phyloP scores from a whole-genome alignment of 1,140 invertebrate genomes.

The Cyphomyrmex costatus region DNA sequence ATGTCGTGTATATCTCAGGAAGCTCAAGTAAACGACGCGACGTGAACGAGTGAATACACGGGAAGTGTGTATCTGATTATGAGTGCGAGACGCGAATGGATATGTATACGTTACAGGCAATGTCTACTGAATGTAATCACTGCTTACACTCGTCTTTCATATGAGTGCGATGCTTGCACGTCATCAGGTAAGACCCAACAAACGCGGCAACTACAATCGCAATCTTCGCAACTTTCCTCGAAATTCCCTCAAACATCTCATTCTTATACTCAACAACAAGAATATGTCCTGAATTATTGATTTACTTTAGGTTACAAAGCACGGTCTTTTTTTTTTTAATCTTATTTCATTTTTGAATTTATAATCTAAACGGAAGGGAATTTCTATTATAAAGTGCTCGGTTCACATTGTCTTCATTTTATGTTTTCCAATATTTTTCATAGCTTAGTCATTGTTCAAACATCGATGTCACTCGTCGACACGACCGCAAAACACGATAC shows the following conservation, averaged over 20 bases:
- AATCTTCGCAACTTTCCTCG: slow-evolving; percentile 32
- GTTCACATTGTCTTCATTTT: not conserved
- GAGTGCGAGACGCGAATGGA: slow-evolving; percentile 25
- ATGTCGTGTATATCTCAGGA: slow-evolving; percentile 10
- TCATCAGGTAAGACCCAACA: slow-evolving; percentile 56
- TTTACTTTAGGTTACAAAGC: not conserved
- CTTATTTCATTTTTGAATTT: not conserved
- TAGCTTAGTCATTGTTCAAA: slow-evolving; percentile 1
- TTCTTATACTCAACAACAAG: not conserved
- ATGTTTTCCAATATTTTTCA: not conserved
- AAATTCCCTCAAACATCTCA: not conserved
- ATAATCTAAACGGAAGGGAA: not conserved
- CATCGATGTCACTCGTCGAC: slow-evolving; percentile 25
- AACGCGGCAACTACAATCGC: slow-evolving; percentile 27
- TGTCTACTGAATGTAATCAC: slow-evolving; percentile 66
- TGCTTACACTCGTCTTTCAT: slow-evolving; percentile 50
- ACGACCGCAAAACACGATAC: slow-evolving; percentile 26
- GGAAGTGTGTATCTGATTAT: not conserved
- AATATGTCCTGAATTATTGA: slow-evolving; percentile 9
- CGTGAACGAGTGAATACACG: slow-evolving; percentile 34
- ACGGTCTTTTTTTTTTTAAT: not conserved
- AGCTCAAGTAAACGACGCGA: slow-evolving; percentile 28
- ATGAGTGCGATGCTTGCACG: slow-evolving; percentile 15
- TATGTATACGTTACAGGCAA: slow-evolving; percentile 69
- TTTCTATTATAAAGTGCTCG: not conserved